Evolutionary conservation across 2,888 invertebrate genomes (phyloP).

Genomic region (Volucella zonaria): DNA sequence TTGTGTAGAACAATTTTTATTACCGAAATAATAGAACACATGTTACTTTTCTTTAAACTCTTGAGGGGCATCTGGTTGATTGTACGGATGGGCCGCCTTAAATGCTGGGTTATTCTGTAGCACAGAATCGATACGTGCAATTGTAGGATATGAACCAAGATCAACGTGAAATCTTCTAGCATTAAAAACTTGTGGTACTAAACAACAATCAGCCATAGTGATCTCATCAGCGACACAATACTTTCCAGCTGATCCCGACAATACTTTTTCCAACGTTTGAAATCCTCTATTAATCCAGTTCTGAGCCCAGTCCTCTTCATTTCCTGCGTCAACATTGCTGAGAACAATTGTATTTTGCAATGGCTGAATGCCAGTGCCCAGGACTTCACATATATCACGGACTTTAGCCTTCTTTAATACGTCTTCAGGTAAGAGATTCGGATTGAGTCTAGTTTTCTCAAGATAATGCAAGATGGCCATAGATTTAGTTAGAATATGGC

Average conservation of each 20-base stretch:
- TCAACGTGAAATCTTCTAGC: too few relatives aligned
- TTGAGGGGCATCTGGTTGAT: too few relatives aligned
- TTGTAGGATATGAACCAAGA: too few relatives aligned
- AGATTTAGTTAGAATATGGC: slow-evolving; percentile 88
- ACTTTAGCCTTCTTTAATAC: too few relatives aligned
- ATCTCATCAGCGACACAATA: slow-evolving; percentile 97
- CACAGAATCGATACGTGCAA: too few relatives aligned
- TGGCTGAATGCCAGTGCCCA: too few relatives aligned
- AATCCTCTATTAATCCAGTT: slow-evolving; percentile 96
- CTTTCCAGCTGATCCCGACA: slow-evolving; percentile 92
- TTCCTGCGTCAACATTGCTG: slow-evolving; percentile 93
- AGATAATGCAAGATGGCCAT: slow-evolving; percentile 96
- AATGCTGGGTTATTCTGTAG: too few relatives aligned
- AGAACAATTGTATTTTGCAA: slow-evolving; percentile 95
- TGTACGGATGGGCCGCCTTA: too few relatives aligned
- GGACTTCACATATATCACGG: too few relatives aligned
- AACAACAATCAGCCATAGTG: slow-evolving; percentile 96
- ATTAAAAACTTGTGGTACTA: slow-evolving; percentile 97
- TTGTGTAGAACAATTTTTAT: too few relatives aligned
- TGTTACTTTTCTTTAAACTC: slow-evolving; percentile 87
- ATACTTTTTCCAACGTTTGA: slow-evolving; percentile 92
- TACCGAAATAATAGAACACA: too few relatives aligned
- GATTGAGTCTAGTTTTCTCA: slow-evolving; percentile 94
- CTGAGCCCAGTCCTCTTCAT: slow-evolving; percentile 95
- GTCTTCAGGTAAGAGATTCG: too few relatives aligned